Base-by-base conservation (phyloP, 2,797 vertebrate genomes). In the Amphiprion clarkii region DNA sequence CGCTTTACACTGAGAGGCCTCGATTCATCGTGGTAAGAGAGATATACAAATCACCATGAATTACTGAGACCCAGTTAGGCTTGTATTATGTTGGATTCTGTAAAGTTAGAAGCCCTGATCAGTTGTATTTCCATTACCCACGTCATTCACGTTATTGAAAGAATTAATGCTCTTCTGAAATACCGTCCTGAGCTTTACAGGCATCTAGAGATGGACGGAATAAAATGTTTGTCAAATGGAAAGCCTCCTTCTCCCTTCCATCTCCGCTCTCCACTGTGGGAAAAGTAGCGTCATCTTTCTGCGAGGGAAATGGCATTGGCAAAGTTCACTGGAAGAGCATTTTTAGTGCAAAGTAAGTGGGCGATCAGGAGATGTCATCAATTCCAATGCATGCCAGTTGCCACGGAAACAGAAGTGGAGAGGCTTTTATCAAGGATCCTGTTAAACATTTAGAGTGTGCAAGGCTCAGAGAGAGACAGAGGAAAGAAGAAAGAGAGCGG, bases 321-420 rank as follows among this genome's bases (percentile, higher is more conserved):
- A n/a, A 81, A 85, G 85, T 92, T 90, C 88, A 88, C 74, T 62
- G 70, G 77, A 61, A 84, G 85, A 93, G 74, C 52, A 63, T 87
- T 91, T 90, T 92, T 87, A 88, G 83, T 81, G 82, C 82, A 81
- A 83, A 91, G 79, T 85, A 93, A 91, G 89, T 93, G 92, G 93
- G 92, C 85, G 91, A 94, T 92, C 87, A 87, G 85, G 79, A 92
- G 89, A 92, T 91, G 88, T 92, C 91, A 93, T 94, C 91, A 92
- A 90, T 93, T 93, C 88, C 89, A 87, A 89, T 92, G 89, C 90
- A 90, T 86, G 88, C 88, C 85, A 84, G 93, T 95, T 95, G 92
- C 94, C 92, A 92, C 67, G 93, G 94, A 92, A 95, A 95, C 94
- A 83, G 87, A 91, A 93, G 90, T 84, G 69, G 76, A 87, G 91